Evolutionary conservation across 1,140 invertebrate genomes (phyloP), one percentile per base, ranked within the genome.

Genomic region (Rhizoglyphus robini): DNA sequence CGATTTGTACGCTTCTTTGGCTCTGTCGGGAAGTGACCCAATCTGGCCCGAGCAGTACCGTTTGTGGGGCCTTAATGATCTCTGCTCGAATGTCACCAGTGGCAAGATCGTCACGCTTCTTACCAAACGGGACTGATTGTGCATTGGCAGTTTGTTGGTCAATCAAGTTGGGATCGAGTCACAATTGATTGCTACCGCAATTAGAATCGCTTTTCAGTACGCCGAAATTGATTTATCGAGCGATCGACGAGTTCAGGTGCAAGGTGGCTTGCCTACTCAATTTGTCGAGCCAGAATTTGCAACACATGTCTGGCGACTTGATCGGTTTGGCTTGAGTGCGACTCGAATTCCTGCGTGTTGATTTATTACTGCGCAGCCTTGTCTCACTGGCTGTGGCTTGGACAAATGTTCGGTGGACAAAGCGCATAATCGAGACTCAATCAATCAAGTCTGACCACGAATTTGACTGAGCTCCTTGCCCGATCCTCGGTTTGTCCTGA

Each of bases 201-300:
- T 54, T 54, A 54, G 51, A 54, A 54, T 54, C 51, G 51, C 51
- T 23, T 54, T 54, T 54, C 51, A 54, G 8, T 23, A 27, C 51
- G 51, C 8, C 5, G 8, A 54, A 54, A 54, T 54, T 54, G 51
- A 54, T 54, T 54, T 54, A 54, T 54, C 51, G 51, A 54, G 8
- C 51, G 31, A 54, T 25, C 31, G 51, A 32, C n/a, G n/a, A n/a
- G n/a, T n/a, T 54, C 51, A 54, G 51, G 51, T 54, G 51, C 41
- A 46, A 46, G 23, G 41, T 46, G 23, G 23, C 41, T 46, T 46
- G 41, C 41, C 41, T 46, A 15, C 41, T 46, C 41, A 46, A 46
- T 46, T 46, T 46, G 41, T 46, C 41, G 41, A 23, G 15, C 41
- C 41, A 46, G 41, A 46, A 46, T 46, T 46, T n/a, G 41, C 41